phyloP scores from a whole-genome alignment of 2,797 vertebrate species.

The Sibirionetta formosa region DNA sequence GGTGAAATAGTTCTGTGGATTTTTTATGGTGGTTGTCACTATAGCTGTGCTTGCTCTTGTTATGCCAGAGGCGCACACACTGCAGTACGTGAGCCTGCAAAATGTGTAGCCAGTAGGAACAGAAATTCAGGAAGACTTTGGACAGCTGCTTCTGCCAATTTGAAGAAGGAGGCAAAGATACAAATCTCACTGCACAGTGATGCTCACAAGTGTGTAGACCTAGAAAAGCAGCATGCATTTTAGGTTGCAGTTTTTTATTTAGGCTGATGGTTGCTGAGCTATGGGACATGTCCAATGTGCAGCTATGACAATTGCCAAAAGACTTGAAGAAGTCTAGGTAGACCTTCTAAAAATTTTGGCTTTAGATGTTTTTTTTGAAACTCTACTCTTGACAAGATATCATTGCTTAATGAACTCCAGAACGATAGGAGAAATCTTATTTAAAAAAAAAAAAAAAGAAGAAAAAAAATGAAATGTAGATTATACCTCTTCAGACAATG shows the following conservation, averaged over 20 bases:
- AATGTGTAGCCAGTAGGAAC: slow-evolving; percentile 44
- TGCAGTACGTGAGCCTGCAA: slow-evolving; percentile 6
- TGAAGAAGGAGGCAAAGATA: slow-evolving; percentile 60
- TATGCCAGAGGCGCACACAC: slow-evolving; percentile 22
- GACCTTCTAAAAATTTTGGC: neutral
- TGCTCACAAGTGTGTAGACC: slow-evolving; percentile 64
- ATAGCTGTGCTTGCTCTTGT: slow-evolving; percentile 44
- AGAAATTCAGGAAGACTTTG: slow-evolving; percentile 46
- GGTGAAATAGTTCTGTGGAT: slow-evolving; percentile 51
- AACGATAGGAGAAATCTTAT: neutral
- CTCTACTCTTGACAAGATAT: neutral
- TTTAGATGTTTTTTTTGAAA: neutral
- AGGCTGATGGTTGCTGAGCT: slow-evolving; percentile 87
- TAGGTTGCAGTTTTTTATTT: slow-evolving; percentile 77
- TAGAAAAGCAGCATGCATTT: slow-evolving; percentile 47
- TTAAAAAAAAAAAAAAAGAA: neutral
- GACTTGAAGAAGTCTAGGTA: slow-evolving; percentile 65
- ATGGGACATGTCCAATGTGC: slow-evolving; percentile 87
- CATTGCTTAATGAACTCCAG: neutral
- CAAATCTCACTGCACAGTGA: slow-evolving; percentile 18
- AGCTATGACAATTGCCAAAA: slow-evolving; percentile 86
- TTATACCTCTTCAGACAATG: neutral
- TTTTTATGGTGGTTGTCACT: slow-evolving; percentile 66
- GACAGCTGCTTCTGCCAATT: slow-evolving; percentile 60
- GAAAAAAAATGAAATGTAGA: neutral